phyloP scores from a whole-genome alignment of 2,888 invertebrate genomes.

The Cerceris ruficornis region DNA sequence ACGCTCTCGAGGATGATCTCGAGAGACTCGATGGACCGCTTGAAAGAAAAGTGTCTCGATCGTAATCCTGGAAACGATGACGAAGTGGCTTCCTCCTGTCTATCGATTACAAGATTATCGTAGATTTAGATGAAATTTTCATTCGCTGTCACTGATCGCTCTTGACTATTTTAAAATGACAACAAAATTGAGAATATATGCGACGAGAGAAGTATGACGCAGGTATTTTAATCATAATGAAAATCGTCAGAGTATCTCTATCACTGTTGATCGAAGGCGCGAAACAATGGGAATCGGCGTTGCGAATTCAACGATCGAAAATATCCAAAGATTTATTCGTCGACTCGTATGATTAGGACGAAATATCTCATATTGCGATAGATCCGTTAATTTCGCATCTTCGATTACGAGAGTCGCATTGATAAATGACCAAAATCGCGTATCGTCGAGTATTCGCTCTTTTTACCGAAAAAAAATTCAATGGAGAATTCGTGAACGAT shows the following conservation, averaged over 20 bases:
- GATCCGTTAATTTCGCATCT: too few relatives aligned
- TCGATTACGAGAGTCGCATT: too few relatives aligned
- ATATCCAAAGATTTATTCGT: too few relatives aligned
- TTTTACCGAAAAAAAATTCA: too few relatives aligned
- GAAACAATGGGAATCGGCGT: too few relatives aligned
- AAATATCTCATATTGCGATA: too few relatives aligned
- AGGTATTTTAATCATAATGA: constrained; percentile 4
- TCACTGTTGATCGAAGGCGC: neutral
- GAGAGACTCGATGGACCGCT: constrained; percentile 8
- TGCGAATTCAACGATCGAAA: neutral
- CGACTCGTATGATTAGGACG: too few relatives aligned
- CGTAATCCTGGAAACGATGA: neutral
- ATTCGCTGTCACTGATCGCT: constrained; percentile 21
- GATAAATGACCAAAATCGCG: too few relatives aligned
- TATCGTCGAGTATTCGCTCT: too few relatives aligned
- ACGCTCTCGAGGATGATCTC: constrained; percentile 7
- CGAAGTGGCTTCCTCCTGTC: constrained; percentile 29
- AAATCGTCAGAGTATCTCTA: neutral
- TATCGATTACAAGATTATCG: constrained; percentile 28
- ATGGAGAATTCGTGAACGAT: too few relatives aligned
- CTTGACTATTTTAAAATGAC: constrained; percentile 11
- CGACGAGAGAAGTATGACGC: neutral
- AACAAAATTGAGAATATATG: neutral
- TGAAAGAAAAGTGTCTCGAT: constrained; percentile 1
- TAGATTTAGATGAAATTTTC: constrained; percentile 34